Percentiles rank a stretch among this genome's conserved stretches.
These are phyloP conservation scores for Dufourea novaeangliae DNA, from an alignment of 1,140 invertebrate species.

Conservation along the genomic window DNA sequence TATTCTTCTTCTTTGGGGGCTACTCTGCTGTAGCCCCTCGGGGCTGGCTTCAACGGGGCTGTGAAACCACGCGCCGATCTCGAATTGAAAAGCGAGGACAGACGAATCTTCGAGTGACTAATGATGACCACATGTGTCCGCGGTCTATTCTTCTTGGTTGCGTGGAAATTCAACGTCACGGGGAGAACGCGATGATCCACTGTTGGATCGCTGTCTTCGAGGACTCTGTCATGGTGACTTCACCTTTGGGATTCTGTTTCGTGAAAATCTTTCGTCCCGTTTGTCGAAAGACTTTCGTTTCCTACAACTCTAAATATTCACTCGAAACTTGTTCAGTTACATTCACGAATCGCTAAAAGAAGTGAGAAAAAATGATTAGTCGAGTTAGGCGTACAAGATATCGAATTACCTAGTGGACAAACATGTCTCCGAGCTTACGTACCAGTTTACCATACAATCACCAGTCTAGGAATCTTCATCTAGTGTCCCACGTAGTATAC, in stretches of 20 bases:
- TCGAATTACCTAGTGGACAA: too few species aligned
- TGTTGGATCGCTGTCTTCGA: conserved; percentile 2
- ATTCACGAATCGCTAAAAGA: too few species aligned
- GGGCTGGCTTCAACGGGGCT: conserved; percentile 43
- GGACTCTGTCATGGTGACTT: conserved; percentile 13
- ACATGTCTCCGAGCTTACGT: too few species aligned
- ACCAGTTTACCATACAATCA: too few species aligned
- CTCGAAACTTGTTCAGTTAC: not conserved
- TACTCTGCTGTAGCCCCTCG: conserved; percentile 22
- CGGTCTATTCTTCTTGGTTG: conserved; percentile 57
- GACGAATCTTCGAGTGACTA: conserved; percentile 69
- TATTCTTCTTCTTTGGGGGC: conserved; percentile 40
- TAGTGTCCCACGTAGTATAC: too few species aligned
- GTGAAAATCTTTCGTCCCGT: too few species aligned
- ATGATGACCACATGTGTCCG: conserved; percentile 66
- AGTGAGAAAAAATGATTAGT: too few species aligned
- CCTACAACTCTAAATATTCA: not conserved
- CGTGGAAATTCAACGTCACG: conserved; percentile 10
- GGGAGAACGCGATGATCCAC: conserved; percentile 17
- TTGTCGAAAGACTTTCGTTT: too few species aligned
- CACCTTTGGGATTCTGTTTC: conserved; percentile 23
- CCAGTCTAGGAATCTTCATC: too few species aligned
- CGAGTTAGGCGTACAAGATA: too few species aligned
- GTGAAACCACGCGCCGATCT: conserved; percentile 49
- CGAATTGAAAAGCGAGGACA: conserved; percentile 69